phyloP scores from a whole-genome alignment of 2,888 invertebrate genomes.

The Dryocosmus kuriphilus region DNA sequence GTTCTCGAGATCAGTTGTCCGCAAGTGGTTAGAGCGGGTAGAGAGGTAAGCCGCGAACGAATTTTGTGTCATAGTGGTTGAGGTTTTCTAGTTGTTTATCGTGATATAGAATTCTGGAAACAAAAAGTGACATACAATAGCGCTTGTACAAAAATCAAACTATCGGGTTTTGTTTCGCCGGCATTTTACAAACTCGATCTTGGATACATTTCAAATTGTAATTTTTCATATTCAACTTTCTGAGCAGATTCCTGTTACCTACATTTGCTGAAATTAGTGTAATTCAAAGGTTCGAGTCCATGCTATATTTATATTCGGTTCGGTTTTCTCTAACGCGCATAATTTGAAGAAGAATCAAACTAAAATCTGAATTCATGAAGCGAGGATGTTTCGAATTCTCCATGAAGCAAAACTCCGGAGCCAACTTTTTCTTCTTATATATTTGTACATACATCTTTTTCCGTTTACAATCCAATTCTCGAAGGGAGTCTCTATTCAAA shows the following conservation, averaged over 20 bases:
- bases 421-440: neutral
- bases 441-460: neutral
- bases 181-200: neutral
- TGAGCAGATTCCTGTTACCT: too few species aligned
- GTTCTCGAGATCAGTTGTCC: slow-evolving; percentile 45
- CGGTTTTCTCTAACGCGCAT: neutral
- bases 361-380: neutral
- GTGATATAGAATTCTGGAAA: slow-evolving; percentile 66
- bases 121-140: slow-evolving; percentile 64
- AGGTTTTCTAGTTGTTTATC: slow-evolving; percentile 71
- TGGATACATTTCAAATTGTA: neutral
- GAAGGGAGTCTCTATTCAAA: slow-evolving; percentile 18
- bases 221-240: too few species aligned
- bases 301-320: neutral
- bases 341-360: neutral
- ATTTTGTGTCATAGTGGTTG: slow-evolving; percentile 60
- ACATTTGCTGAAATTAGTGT: too few species aligned
- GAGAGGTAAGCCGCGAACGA: slow-evolving; percentile 58
- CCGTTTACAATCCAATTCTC: slow-evolving; percentile 22
- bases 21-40: slow-evolving; percentile 53
- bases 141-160: slow-evolving; percentile 61
- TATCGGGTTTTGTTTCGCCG: neutral
- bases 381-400: neutral
- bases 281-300: too few species aligned
- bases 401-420: neutral